Evolutionary conservation across 2,113 vertebrate genomes (phyloP), one percentile per base, ranked within the genome.

Genomic region (Anguilla japonica): DNA sequence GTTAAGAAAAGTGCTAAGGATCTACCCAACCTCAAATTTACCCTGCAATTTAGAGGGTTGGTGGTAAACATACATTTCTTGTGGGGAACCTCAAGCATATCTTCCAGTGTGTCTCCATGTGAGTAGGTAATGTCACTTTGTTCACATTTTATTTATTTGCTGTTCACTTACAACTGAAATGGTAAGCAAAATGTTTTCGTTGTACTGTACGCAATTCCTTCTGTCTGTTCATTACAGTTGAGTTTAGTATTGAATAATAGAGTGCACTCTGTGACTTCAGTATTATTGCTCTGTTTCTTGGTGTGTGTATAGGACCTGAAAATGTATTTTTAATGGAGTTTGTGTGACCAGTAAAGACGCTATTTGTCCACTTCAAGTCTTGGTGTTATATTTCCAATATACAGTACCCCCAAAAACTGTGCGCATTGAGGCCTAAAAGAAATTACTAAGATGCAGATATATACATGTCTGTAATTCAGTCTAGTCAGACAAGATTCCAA

Each of bases 21-120:
- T 79, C 9, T 85, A 82, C 50, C 63, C 60, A 89, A 87, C 46
- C 83, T 87, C 82, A 83, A 57, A 34, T 18, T 56, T 40, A 85
- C 40, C 79, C 88, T 88, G 40, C 86, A 87, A 88, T 89, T 89
- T 83, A 80, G 75, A 83, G 39, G 67, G 34, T 79, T 85, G 82
- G 87, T 84, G 80, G 86, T 50, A 39, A 79, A 84, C 26, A 34
- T 26, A 34, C 26, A 75, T 75, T 75, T 26, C 46, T 82, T 26
- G 5, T 53, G 81, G 81, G 81, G n/a, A 53, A 11, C 81, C 81
- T 82, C 81, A 82, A 50, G 43, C 57, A 83, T 34, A 41, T 83
- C 34, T 53, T 57, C 34, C 57, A 57, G 29, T 56, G 3, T 60
- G 56, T 83, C 3, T 63, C 22, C 16, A 11, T 46, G 18, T 26